These are phyloP conservation scores for Falcunculus frontatus DNA, from an alignment of 2,113 vertebrate species.

Conservation along the genomic window DNA sequence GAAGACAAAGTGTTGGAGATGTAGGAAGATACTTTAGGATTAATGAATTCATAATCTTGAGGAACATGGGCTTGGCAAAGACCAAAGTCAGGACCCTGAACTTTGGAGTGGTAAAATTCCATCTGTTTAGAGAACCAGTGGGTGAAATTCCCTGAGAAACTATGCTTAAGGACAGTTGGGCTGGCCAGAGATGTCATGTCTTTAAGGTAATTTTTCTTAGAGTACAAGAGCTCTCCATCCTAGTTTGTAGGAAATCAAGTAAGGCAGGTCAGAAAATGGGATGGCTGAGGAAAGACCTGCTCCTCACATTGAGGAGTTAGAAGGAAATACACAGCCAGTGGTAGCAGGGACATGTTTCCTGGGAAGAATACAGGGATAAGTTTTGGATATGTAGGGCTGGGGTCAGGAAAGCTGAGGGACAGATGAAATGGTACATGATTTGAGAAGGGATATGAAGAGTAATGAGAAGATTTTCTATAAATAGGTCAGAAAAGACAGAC, in stretches of 20 bases:
- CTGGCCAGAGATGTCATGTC: background rate
- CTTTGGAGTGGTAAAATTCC: background rate
- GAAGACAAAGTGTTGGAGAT: background rate
- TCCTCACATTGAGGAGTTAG: background rate
- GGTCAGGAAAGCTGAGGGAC: background rate
- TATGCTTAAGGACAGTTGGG: background rate
- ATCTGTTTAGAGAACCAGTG: background rate
- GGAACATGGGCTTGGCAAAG: background rate
- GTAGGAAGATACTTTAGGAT: background rate
- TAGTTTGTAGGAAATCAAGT: background rate
- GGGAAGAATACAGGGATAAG: background rate
- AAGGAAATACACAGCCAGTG: background rate
- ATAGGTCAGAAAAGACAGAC: background rate
- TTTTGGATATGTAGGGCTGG: no score
- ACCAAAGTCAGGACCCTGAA: background rate
- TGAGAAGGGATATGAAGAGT: background rate
- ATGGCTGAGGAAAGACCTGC: background rate
- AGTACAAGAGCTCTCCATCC: background rate
- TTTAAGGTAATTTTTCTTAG: background rate
- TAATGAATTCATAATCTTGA: background rate
- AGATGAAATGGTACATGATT: background rate
- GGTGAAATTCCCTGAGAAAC: background rate
- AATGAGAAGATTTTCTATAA: background rate
- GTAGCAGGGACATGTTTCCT: background rate
- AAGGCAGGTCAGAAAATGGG: background rate